Percentiles rank a stretch among this genome's conserved stretches.
Conservation (phyloP, 2,888 invertebrate genomes). For the Aporophyla lueneburgensis region DNA sequence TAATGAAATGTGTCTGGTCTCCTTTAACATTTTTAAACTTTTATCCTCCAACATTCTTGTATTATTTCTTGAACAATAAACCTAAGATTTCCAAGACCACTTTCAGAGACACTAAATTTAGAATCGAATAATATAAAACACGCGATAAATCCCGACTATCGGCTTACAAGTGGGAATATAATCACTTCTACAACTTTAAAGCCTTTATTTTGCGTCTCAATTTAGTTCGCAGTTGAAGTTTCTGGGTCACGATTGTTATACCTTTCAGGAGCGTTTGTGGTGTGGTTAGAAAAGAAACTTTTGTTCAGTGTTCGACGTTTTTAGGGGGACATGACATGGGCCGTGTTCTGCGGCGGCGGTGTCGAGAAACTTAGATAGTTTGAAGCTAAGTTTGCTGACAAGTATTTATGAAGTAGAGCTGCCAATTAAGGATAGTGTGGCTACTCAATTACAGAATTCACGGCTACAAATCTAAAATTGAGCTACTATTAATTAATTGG, state of each 20-base stretch:
- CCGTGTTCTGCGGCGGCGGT: conserved; percentile 4
- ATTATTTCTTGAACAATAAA: neutral
- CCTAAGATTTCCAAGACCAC: neutral
- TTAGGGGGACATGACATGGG: conserved; percentile 9
- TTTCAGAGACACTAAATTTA: neutral
- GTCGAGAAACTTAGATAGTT: conserved; percentile 32
- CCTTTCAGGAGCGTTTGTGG: conserved; percentile 29
- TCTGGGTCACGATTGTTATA: conserved; percentile 43
- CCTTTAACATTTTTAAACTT: neutral
- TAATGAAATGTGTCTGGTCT: too few species aligned
- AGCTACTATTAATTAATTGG: neutral
- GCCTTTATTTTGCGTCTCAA: conserved; percentile 4
- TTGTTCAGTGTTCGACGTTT: conserved; percentile 39
- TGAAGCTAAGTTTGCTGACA: neutral
- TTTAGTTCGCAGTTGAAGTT: conserved; percentile 33
- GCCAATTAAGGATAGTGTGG: conserved; percentile 13
- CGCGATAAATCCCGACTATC: neutral
- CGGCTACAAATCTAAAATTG: neutral
- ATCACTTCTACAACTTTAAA: conserved; percentile 13
- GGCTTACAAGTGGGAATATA: conserved; percentile 9
- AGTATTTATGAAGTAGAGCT: conserved; percentile 8
- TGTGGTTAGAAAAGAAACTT: conserved; percentile 32
- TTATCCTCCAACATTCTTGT: neutral
- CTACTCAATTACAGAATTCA: neutral
- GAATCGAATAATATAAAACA: conserved; percentile 4